A percentile compares a stretch with the other conserved stretches of the same genome.
Evolutionary conservation across 2,113 vertebrate species (phyloP).

Genomic region (Perca flavescens): DNA sequence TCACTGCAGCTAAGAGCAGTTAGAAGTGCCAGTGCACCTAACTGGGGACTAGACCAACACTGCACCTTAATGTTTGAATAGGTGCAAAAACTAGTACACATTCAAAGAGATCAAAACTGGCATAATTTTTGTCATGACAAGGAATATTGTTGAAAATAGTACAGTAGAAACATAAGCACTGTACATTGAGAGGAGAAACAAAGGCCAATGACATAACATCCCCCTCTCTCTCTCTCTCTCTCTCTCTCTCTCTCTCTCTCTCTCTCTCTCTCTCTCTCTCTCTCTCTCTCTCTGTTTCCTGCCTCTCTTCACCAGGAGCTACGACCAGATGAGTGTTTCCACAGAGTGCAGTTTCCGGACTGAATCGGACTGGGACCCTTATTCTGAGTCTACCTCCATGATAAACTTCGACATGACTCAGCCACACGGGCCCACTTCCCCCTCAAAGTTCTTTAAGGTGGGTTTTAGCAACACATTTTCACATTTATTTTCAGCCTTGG

Average conservation of each 20-base stretch:
- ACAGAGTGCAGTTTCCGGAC: slow-evolving; percentile 74
- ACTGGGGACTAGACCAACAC: background rate
- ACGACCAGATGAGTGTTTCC: slow-evolving; percentile 78
- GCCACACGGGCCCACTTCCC: slow-evolving; percentile 29
- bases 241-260: background rate
- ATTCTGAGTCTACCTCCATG: slow-evolving; percentile 62
- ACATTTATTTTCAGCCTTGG: rapidly evolving
- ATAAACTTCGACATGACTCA: slow-evolving; percentile 72
- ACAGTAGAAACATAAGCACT: background rate
- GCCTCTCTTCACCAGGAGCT: slow-evolving; percentile 72
- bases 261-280: background rate
- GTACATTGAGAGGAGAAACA: slow-evolving; percentile 48
- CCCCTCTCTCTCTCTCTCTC: background rate
- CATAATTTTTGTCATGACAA: background rate
- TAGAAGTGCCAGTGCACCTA: background rate
- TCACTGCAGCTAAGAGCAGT: slow-evolving; percentile 17
- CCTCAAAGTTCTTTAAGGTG: slow-evolving; percentile 72
- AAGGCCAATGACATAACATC: slow-evolving; percentile 66
- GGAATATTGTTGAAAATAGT: background rate
- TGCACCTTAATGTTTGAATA: background rate
- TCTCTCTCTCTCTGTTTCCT: slow-evolving; percentile 53
- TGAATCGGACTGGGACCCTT: slow-evolving; percentile 58
- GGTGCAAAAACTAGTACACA: no score
- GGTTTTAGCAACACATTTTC: slow-evolving; percentile 22
- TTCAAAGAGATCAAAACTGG: background rate